phyloP scores from a whole-genome alignment of 2,113 vertebrate genomes.

The Miniopterus natalensis region DNA sequence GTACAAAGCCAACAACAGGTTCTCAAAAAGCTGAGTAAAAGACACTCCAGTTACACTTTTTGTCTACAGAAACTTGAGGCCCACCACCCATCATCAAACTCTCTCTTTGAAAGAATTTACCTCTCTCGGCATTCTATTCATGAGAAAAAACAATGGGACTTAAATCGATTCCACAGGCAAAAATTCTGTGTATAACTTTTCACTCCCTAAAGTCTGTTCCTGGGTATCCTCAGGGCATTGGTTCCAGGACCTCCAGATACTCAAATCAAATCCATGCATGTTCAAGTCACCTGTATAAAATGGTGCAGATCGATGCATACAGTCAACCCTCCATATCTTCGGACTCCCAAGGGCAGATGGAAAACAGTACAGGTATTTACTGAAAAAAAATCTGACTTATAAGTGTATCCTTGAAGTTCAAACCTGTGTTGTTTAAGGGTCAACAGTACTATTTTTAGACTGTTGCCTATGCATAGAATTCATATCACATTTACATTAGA shows the following conservation, averaged over 20 bases:
- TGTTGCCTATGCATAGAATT: not conserved
- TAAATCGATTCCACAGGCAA: not conserved
- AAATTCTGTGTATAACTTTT: not conserved
- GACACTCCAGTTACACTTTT: conserved; percentile 29
- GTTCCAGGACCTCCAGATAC: not conserved
- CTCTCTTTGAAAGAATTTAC: conserved; percentile 34
- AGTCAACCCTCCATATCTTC: not conserved
- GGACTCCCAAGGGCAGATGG: not conserved
- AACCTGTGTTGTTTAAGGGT: not conserved
- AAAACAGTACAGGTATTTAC: not conserved
- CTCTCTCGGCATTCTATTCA: not conserved
- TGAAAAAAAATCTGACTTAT: no score
- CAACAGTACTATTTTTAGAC: not conserved
- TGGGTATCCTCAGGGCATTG: not conserved
- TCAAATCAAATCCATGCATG: no score
- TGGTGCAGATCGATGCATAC: not conserved
- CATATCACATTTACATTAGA: not conserved
- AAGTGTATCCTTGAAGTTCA: not conserved
- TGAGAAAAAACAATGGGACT: not conserved
- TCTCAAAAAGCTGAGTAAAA: conserved; percentile 54
- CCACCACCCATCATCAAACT: not conserved
- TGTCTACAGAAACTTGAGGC: conserved; percentile 35
- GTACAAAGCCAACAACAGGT: not conserved
- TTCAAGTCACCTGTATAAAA: not conserved
- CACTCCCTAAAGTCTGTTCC: not conserved